phyloP scores from a whole-genome alignment of 1,140 invertebrate species.

The Trichonephila inaurata region DNA sequence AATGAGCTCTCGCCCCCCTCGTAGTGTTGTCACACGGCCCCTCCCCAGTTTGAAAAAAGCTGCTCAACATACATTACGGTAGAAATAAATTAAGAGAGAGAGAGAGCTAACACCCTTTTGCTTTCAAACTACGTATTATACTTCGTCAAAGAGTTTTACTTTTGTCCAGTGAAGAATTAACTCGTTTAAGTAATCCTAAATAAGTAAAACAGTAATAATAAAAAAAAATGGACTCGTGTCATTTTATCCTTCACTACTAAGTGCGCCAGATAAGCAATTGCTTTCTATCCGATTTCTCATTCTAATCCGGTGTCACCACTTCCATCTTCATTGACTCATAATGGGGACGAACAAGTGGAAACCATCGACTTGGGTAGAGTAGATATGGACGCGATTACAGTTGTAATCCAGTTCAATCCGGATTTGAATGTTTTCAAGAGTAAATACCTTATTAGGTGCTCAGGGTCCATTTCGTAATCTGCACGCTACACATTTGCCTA shows the following conservation, averaged over 20 bases:
- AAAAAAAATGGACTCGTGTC: background rate
- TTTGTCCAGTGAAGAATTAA: background rate
- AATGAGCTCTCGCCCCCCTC: too few species aligned
- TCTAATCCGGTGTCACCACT: background rate
- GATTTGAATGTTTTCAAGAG: slow-evolving; percentile 28
- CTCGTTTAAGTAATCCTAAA: background rate
- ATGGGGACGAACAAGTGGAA: background rate
- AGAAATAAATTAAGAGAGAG: too few species aligned
- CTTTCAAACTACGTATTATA: too few species aligned
- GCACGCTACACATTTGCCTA: background rate
- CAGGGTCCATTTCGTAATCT: slow-evolving; percentile 15
- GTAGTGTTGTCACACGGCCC: too few species aligned
- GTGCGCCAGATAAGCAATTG: background rate
- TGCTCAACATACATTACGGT: too few species aligned
- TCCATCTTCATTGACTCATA: slow-evolving; percentile 8
- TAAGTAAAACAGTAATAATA: background rate
- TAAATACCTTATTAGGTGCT: slow-evolving; percentile 36
- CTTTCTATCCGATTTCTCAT: background rate
- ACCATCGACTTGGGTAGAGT: background rate
- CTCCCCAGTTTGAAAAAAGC: too few species aligned
- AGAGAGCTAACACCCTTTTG: too few species aligned
- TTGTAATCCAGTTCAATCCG: slow-evolving; percentile 49
- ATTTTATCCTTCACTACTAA: background rate
- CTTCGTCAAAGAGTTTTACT: too few species aligned
- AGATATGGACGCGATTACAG: slow-evolving; percentile 38